Evolutionary conservation across 2,797 vertebrate genomes (phyloP), one percentile per base, ranked within the genome.

Genomic region (Streptopelia turtur): DNA sequence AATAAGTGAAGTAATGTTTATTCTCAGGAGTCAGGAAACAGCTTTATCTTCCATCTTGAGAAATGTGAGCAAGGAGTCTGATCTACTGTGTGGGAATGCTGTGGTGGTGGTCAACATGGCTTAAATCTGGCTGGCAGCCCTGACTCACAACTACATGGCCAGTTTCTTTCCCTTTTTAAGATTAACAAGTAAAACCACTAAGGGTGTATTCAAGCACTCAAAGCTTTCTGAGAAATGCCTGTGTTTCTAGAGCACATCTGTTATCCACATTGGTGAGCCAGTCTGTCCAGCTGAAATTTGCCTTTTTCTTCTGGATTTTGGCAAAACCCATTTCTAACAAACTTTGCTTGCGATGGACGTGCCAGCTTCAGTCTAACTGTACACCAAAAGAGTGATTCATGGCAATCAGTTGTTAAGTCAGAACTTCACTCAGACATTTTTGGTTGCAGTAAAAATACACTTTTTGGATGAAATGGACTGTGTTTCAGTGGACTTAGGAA

Each of bases 141-240:
- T 20, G 45, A 61, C 59, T 69, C 10, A 0, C 71, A 81, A 63
- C n/a, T 50, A 65, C 31, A 25, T 30, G 50, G 22, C 65, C 55
- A 2, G 20, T 43, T 76, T 91, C 30, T 70, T 89, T 78, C 35
- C 18, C 45, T 63, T 70, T 47, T 25, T 35, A 61, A 83, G 12
- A 78, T 86, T 75, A 93, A 53, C 24, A 68, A 88, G 57, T 65
- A 64, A 80, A 95, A 75, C 60, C 66, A 31, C 45, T 91, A n/a
- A 65, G 37, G 9, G 1, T 24, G 2, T 64, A 45, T 61, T 74
- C 9, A 53, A 87, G 47, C 41, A 31, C 75, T 80, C 14, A 1
- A 22, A 76, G 76, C 33, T 82, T 71, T 57, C 79, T 90, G 81
- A 94, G 82, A 74, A 83, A 53, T 17, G 11, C 31, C 60, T 28